Base-by-base conservation (phyloP, 2,888 invertebrate species). In the Diarsia dahlii region DNA sequence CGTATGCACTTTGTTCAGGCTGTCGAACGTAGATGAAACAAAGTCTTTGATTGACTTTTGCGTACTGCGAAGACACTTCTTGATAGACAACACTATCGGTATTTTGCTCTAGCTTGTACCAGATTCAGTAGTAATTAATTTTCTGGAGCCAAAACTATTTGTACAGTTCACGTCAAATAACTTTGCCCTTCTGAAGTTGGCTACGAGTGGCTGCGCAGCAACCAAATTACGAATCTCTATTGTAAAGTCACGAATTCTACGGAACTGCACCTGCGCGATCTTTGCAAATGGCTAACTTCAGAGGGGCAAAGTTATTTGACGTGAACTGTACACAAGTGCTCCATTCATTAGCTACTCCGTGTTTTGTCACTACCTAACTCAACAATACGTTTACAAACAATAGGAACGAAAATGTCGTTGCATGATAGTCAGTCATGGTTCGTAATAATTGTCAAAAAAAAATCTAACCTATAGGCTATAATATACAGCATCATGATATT, bases 401-500 rank as follows among this genome's bases (percentile, higher is more conserved):
- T 23, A 60, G 4, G 20, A 39, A 56, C 23, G 15, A 9, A 23
- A 23, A 77, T 63, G 3, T 70, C 50, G n/a, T 63, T 52, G 66
- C 56, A 67, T 52, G 48, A 75, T 23, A 56, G 15, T 56, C 56
- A 80, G 76, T 34, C 66, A 70, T 70, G 23, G 56, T 66, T 12
- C 18, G 48, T 6, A 60, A 60, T 20, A 18, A 64, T 48, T 46
- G 34, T 23, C 6, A 5, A 28, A 66, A 50, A 50, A 63, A 63
- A 45, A 45, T 12, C 45, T 56, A 20, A 45, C 4, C 18, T 34
- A 18, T 56, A 20, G 23, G 2, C 18, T 34, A 18, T 28, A 62
- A 15, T 39, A 39, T 4, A 6, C 6, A 39, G 28, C 39, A 39
- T 39, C 28, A 28, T 28, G 28, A 28, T 28, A 28, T 28, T 28